These are phyloP conservation scores for Zaprionus ghesquierei DNA, from an alignment of 1,140 invertebrate genomes.

Conservation along the genomic window DNA sequence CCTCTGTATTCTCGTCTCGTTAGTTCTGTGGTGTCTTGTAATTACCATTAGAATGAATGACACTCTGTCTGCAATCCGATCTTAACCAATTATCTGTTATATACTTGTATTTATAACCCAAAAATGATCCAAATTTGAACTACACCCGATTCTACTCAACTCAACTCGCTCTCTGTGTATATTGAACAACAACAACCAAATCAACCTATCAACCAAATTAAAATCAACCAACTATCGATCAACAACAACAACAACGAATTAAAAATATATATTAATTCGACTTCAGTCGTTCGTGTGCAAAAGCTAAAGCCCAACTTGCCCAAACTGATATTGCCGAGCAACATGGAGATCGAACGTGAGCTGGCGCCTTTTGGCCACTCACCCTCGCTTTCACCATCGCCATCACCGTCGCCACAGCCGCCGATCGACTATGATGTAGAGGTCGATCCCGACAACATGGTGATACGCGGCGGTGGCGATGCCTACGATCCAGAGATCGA, in stretches of 20 bases:
- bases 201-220: conserved; percentile 26
- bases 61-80: conserved; percentile 34
- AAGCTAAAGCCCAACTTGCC: conserved; percentile 82
- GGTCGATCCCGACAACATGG: conserved; percentile 79
- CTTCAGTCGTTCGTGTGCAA: conserved; percentile 79
- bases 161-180: conserved; percentile 53
- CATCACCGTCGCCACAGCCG: conserved; percentile 74
- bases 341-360: conserved; percentile 68
- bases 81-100: conserved; percentile 77
- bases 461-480: conserved; percentile 70
- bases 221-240: conserved; percentile 1
- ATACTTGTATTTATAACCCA: conserved; percentile 44
- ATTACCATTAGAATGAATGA: conserved; percentile 58
- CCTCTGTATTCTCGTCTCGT: conserved; percentile 23
- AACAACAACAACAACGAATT: conserved; percentile 35
- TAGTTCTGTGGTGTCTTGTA: conserved; percentile 55
- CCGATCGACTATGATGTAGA: conserved; percentile 78
- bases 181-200: conserved; percentile 53
- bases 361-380: conserved; percentile 38
- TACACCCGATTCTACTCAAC: conserved; percentile 27
- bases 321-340: conserved; percentile 77
- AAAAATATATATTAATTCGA: too few species aligned
- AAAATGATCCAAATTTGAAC: conserved; percentile 18
- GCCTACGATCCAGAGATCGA: conserved; percentile 73
- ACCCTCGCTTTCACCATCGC: conserved; percentile 65